Percentiles rank a stretch among this genome's conserved stretches.
Evolutionary conservation across 2,888 invertebrate species (phyloP).

Genomic region (Drosophila paucipuncta): DNA sequence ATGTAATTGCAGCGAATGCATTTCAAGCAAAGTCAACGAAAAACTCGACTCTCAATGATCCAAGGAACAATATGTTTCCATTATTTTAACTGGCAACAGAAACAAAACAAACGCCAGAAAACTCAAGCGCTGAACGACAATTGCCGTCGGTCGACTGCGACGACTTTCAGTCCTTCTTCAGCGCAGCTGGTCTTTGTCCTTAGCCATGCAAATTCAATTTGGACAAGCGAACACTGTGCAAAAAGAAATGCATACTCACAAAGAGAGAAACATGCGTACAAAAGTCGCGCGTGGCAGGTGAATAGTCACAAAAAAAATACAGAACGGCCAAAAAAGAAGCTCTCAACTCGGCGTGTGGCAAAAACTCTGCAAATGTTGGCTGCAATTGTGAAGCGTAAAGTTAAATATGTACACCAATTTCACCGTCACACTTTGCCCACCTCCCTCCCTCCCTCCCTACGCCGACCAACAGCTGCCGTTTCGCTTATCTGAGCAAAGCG

Average conservation of each 20-base stretch:
- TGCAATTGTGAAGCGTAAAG: constrained; percentile 65
- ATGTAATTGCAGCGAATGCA: constrained; percentile 67
- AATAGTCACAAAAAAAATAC: constrained; percentile 20
- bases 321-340: constrained; percentile 35
- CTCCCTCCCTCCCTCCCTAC: not conserved
- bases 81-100: constrained; percentile 51
- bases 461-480: constrained; percentile 60
- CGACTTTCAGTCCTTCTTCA: constrained; percentile 22
- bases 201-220: constrained; percentile 79
- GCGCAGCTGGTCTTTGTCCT: constrained; percentile 65
- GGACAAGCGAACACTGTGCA: constrained; percentile 35
- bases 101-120: constrained; percentile 6
- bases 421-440: not conserved
- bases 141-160: constrained; percentile 43
- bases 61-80: constrained; percentile 57
- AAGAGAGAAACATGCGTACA: constrained; percentile 67
- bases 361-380: constrained; percentile 62
- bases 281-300: constrained; percentile 75
- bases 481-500: constrained; percentile 67
- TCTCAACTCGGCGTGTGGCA: constrained; percentile 12
- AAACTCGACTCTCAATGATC: constrained; percentile 2
- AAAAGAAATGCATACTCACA: constrained; percentile 23
- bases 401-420: constrained; percentile 65
- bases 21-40: constrained; percentile 28
- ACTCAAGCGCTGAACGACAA: constrained; percentile 61